phyloP scores from a whole-genome alignment of 2,113 vertebrate genomes.

The Actinemys pallida region DNA sequence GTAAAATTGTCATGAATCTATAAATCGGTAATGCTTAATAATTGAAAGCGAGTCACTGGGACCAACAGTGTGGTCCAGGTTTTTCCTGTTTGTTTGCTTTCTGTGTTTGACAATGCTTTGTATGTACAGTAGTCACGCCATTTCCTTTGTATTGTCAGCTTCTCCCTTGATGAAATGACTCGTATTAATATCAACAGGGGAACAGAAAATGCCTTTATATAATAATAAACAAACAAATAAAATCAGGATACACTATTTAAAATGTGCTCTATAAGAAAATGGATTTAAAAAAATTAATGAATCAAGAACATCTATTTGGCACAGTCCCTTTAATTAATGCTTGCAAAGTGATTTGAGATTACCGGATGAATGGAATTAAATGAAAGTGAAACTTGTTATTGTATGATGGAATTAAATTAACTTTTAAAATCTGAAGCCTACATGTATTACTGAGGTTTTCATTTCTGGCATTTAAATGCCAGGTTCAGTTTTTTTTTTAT shows the following conservation, averaged over 20 bases:
- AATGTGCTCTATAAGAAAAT: conserved; percentile 8
- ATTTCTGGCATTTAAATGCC: conserved; percentile 5
- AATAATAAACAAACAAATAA: background rate
- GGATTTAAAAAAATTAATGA: conserved; percentile 39
- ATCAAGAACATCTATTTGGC: conserved; percentile 12
- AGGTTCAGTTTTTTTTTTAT: conserved; percentile 31
- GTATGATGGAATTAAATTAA: conserved; percentile 17
- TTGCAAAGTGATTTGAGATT: conserved; percentile 40
- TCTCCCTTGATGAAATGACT: background rate
- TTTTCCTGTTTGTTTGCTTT: background rate
- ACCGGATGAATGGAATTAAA: background rate
- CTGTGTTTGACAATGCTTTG: background rate
- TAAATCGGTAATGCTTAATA: background rate
- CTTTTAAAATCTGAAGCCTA: background rate
- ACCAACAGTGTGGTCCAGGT: background rate
- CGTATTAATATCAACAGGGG: background rate
- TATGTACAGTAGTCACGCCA: background rate
- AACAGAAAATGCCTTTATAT: background rate
- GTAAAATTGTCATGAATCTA: background rate
- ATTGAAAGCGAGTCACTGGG: background rate
- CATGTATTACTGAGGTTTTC: background rate
- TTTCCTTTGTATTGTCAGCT: background rate
- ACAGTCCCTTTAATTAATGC: conserved; percentile 29
- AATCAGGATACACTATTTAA: background rate
- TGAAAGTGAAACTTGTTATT: background rate